A percentile compares a stretch with the other conserved stretches of the same genome.
Evolutionary conservation across 2,113 vertebrate species (phyloP).

Genomic region (Mustela lutreola): DNA sequence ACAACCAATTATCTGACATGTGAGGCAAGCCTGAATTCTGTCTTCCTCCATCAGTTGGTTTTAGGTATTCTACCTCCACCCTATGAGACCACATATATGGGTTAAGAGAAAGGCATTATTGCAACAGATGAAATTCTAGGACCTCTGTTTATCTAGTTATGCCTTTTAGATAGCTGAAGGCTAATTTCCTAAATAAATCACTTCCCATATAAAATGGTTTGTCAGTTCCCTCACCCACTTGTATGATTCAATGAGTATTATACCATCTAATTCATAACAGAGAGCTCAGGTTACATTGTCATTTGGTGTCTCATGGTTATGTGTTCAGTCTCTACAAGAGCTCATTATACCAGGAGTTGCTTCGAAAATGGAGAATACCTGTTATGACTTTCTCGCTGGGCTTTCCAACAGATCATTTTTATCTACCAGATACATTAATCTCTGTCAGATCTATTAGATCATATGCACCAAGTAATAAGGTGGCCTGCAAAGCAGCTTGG

Average conservation of each 20-base stretch:
- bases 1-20: not conserved
- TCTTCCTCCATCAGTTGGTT: not conserved
- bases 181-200: not conserved
- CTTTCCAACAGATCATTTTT: not conserved
- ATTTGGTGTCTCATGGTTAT: not conserved
- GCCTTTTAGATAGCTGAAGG: not conserved
- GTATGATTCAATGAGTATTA: not conserved
- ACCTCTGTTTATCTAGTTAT: not conserved
- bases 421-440: not conserved
- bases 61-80: not conserved
- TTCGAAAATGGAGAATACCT: not conserved
- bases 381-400: not conserved
- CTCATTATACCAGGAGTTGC: not conserved
- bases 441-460: not conserved
- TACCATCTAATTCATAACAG: not conserved
- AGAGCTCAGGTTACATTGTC: not conserved
- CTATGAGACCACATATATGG: not conserved
- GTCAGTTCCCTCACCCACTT: not conserved
- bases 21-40: not conserved
- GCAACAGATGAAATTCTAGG: not conserved
- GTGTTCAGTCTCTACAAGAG: not conserved
- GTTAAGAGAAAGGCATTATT: not conserved
- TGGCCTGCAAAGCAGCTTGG: not conserved
- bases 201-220: not conserved
- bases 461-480: not conserved